Conservation (phyloP, 2,797 vertebrate genomes). For the Linurgus olivaceus region DNA sequence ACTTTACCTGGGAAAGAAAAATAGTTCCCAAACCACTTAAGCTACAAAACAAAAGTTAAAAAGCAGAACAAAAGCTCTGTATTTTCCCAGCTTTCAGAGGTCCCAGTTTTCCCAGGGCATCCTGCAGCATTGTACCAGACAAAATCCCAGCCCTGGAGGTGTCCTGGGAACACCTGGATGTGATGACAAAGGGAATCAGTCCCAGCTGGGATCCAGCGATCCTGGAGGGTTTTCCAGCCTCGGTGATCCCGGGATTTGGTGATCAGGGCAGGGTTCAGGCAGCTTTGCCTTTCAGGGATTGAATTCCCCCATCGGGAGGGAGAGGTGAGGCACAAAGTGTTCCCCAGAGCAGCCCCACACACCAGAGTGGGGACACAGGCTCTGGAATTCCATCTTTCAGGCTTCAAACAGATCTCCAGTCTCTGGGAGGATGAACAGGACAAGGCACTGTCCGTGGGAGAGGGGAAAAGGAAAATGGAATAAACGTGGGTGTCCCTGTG, state of each 20-base stretch:
- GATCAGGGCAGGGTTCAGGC: not conserved
- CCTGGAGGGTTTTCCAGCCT: not conserved
- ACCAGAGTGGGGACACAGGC: no score
- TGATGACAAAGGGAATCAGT: not conserved
- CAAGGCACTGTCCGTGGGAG: fast-evolving
- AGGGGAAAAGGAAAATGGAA: not conserved
- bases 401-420: fast-evolving
- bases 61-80: fast-evolving
- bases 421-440: fast-evolving
- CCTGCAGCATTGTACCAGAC: not conserved
- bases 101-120: fast-evolving
- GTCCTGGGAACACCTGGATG: not conserved
- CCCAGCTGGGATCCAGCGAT: fast-evolving
- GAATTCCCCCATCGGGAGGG: not conserved
- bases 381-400: fast-evolving
- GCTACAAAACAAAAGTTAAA: not conserved
- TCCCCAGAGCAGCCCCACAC: not conserved
- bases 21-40: not conserved
- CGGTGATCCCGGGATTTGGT: not conserved
- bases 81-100: not conserved
- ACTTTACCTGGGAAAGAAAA: not conserved
- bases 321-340: not conserved
- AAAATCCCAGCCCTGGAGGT: not conserved
- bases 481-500: fast-evolving
- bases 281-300: fast-evolving